Percentiles rank a stretch among this genome's conserved stretches.
These are phyloP conservation scores for Rhagophthalmus giganteus DNA, from an alignment of 2,888 invertebrate species.

Conservation along the genomic window DNA sequence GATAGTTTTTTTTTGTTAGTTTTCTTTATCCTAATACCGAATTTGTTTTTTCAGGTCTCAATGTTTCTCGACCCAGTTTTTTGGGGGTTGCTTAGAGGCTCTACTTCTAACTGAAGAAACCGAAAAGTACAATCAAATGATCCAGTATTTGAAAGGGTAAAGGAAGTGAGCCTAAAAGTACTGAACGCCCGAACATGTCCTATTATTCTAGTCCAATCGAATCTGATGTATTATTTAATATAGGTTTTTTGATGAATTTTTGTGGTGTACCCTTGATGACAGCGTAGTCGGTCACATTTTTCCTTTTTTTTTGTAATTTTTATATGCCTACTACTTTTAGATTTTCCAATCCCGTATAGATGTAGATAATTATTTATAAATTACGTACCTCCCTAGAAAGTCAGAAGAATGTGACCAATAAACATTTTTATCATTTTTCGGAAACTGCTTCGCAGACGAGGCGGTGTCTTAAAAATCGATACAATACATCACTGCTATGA, in stretches of 20 bases:
- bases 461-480: conserved; percentile 9
- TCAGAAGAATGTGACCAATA: conserved; percentile 7
- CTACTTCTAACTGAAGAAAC: conserved; percentile 76
- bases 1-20: no score
- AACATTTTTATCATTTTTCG: conserved; percentile 9
- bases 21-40: background rate
- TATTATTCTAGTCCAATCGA: conserved; percentile 49
- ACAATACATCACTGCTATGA: conserved; percentile 21
- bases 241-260: conserved; percentile 39
- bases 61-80: conserved; percentile 79
- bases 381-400: background rate
- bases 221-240: conserved; percentile 45
- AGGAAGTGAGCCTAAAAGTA: conserved; percentile 51
- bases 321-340: background rate
- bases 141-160: conserved; percentile 69
- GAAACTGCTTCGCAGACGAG: background rate
- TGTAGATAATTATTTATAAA: background rate
- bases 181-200: conserved; percentile 41
- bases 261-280: conserved; percentile 24
- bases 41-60: conserved; percentile 64
- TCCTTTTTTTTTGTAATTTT: conserved; percentile 1
- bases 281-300: conserved; percentile 8
- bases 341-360: background rate
- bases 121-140: conserved; percentile 77
- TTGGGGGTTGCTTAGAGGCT: conserved; percentile 80